These are phyloP conservation scores for Tachuris rubrigastra DNA, from an alignment of 2,113 vertebrate genomes.

Conservation along the genomic window DNA sequence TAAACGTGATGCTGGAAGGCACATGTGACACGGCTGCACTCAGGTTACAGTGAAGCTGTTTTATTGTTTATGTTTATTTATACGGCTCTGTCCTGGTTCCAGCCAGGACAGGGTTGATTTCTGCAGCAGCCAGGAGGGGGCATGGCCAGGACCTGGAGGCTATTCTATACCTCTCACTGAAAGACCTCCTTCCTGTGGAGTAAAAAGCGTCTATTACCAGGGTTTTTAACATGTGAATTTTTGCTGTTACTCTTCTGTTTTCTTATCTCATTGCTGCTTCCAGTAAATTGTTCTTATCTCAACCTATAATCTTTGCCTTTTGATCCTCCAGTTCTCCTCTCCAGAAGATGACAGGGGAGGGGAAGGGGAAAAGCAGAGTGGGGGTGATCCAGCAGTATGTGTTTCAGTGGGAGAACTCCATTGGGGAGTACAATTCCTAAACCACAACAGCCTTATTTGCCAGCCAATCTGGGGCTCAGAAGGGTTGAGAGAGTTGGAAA, in stretches of 20 bases:
- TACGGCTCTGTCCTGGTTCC: background rate
- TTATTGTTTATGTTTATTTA: background rate
- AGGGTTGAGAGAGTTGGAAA: no score
- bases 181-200: no score
- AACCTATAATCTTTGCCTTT: background rate
- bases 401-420: no score
- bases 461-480: no score
- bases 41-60: background rate
- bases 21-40: fast-evolving
- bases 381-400: no score
- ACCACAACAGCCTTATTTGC: no score
- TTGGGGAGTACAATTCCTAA: no score
- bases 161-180: background rate
- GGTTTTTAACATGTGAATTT: background rate
- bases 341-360: background rate
- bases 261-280: background rate
- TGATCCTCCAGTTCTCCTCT: background rate
- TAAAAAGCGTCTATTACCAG: background rate
- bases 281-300: background rate
- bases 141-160: no score
- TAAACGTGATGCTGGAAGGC: background rate
- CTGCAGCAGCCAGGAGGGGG: no score
- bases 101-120: background rate
- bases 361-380: background rate
- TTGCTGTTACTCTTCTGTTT: background rate